Evolutionary conservation across 2,797 vertebrate species (phyloP).

Genomic region (Pseudochirops corinnae): DNA sequence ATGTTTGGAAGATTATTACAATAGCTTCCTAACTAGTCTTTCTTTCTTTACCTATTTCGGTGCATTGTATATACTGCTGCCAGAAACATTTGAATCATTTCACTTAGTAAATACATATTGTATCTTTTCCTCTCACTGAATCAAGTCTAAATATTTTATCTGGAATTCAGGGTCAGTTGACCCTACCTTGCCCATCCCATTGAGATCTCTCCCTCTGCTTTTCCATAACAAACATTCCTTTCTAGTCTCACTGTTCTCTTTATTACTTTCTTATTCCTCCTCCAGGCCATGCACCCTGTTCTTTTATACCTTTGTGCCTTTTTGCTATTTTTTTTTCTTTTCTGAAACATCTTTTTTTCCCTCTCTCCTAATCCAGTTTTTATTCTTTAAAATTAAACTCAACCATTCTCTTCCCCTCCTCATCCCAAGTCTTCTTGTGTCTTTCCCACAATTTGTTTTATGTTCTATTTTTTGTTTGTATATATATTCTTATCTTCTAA

Average conservation of each 20-base stretch:
- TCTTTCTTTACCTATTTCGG: background rate
- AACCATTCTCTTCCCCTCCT: background rate
- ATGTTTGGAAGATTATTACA: background rate
- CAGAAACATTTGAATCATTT: background rate
- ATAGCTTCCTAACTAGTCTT: background rate
- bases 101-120: background rate
- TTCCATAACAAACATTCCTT: background rate
- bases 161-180: background rate
- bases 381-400: background rate
- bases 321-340: background rate
- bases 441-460: background rate
- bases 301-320: background rate
- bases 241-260: background rate
- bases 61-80: background rate
- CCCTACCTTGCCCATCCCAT: background rate
- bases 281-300: background rate
- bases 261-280: background rate
- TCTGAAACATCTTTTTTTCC: background rate
- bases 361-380: background rate
- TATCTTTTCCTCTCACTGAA: background rate
- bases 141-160: background rate
- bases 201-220: background rate
- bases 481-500: background rate
- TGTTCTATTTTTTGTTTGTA: background rate
- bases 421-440: background rate